Base-by-base conservation (phyloP, 2,888 invertebrate genomes). In the Ephialtes manifestator region DNA sequence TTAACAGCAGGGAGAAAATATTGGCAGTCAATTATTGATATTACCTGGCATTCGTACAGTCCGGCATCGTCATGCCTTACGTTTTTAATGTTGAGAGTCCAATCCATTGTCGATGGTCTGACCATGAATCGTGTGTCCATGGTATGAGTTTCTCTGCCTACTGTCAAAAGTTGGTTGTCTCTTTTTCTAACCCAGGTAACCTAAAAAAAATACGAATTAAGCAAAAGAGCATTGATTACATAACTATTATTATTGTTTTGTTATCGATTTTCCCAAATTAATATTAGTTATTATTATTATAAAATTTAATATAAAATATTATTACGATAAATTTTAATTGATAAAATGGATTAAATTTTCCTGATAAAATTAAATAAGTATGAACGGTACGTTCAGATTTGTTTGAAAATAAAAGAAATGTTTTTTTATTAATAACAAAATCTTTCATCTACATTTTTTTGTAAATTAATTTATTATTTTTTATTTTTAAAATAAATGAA, bases 1-100 rank as follows among this genome's bases (percentile, higher is more conserved):
- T 10, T 39, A 39, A 1, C 39, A 39, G 39, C 10, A 10, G 39
- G 10, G 1, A 4, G 7, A 39, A 10, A 10, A 39, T 10, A 10
- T 39, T 39, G 10, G 2, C 10, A 10, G 10, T 39, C 39, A 10
- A 39, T 39, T 39, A 39, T 15, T 3, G 11, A 15, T 43, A 13
- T 89, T 88, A 95, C 93, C 91, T 95, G 94, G 87, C 94, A 95
- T 89, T 95, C 94, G 87, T 95, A 95, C 4, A 94, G 88, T 3
- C 95, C 95, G 75, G 94, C 94, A 72, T 95, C 95, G 53, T 92
- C 91, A 18, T 89, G 91, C 72, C 92, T 93, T 10, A 94, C 93
- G 79, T 91, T 94, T 84, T 93, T 93, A 68, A 95, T 94, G 85
- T 94, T 92, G 3, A 95, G 89, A 20, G 94, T 92, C 95, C 95